phyloP scores from a whole-genome alignment of 2,888 invertebrate species.

The Euspilapteryx auroguttella region DNA sequence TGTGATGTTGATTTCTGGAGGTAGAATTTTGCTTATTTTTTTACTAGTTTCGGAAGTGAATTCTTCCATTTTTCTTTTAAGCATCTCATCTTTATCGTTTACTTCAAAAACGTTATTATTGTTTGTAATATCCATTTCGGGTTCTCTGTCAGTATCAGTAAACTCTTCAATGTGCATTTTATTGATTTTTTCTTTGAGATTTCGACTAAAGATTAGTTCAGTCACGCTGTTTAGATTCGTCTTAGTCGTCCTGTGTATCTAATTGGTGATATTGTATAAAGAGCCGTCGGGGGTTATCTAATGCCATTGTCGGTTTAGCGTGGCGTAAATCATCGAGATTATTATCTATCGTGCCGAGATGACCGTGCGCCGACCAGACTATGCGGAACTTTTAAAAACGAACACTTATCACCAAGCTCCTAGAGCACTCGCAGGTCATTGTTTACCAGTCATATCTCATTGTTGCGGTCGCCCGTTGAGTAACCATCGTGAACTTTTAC shows the following conservation, averaged over 20 bases:
- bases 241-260: slow-evolving; percentile 18
- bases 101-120: slow-evolving; percentile 24
- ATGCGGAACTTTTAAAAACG: slow-evolving; percentile 20
- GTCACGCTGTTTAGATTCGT: slow-evolving; percentile 46
- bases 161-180: slow-evolving; percentile 17
- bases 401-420: slow-evolving; percentile 3
- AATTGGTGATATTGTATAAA: slow-evolving; percentile 48
- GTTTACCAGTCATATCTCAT: slow-evolving; percentile 23
- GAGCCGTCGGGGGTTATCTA: slow-evolving; percentile 30
- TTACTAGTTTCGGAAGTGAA: slow-evolving; percentile 17
- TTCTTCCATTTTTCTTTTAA: slow-evolving; percentile 17
- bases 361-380: slow-evolving; percentile 33
- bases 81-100: slow-evolving; percentile 12
- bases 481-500: slow-evolving; percentile 58
- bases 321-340: slow-evolving; percentile 56
- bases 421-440: slow-evolving; percentile 17
- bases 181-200: too few species aligned
- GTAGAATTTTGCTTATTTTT: slow-evolving; percentile 11
- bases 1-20: slow-evolving; percentile 30
- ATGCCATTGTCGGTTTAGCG: slow-evolving; percentile 48
- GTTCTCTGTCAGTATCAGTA: background rate
- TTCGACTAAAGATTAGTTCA: slow-evolving; percentile 26
- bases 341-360: slow-evolving; percentile 36
- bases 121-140: slow-evolving; percentile 1
- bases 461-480: slow-evolving; percentile 38